Conservation (phyloP, 2,888 invertebrate species). For the Hesperia comma region DNA sequence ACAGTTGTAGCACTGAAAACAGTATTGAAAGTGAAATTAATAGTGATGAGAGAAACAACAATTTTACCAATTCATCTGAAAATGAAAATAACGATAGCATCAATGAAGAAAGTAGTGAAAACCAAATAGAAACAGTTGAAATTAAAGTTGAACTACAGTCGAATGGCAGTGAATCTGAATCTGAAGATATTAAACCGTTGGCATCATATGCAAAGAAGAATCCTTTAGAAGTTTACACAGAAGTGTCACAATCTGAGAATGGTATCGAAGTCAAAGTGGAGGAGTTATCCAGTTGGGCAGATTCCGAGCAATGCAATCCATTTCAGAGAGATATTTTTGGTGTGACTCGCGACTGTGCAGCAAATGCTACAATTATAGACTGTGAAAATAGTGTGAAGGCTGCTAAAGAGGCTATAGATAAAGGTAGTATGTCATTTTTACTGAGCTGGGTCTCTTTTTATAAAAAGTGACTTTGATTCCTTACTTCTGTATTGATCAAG, state of each 20-base stretch:
- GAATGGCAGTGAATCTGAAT: slow-evolving; percentile 14
- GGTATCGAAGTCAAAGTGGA: slow-evolving; percentile 56
- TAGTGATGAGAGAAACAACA: slow-evolving; percentile 31
- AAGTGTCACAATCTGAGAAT: slow-evolving; percentile 35
- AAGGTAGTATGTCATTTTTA: slow-evolving; percentile 50
- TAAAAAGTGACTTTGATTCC: too few species aligned
- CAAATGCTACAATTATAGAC: slow-evolving; percentile 51
- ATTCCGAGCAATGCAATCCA: slow-evolving; percentile 53
- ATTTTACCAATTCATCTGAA: slow-evolving; percentile 4
- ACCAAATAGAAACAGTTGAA: slow-evolving; percentile 17
- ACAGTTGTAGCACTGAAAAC: slow-evolving; percentile 32
- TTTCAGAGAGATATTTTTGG: slow-evolving; percentile 63
- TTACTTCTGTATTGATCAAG: too few species aligned
- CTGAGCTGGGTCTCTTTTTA: too few species aligned
- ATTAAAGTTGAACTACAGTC: slow-evolving; percentile 24
- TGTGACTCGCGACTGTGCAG: slow-evolving; percentile 48
- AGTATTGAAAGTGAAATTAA: slow-evolving; percentile 32
- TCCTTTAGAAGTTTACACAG: slow-evolving; percentile 31
- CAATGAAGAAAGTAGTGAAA: slow-evolving; percentile 27
- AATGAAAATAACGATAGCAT: slow-evolving; percentile 30
- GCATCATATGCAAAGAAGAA: slow-evolving; percentile 32
- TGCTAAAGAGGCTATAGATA: slow-evolving; percentile 55
- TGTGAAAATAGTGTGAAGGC: slow-evolving; percentile 56
- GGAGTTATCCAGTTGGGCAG: slow-evolving; percentile 48
- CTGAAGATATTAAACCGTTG: slow-evolving; percentile 16